A percentile compares a stretch with the other conserved stretches of the same genome.
Conservation (phyloP, 2,888 invertebrate genomes). For the Agonopterix subpropinquella region DNA sequence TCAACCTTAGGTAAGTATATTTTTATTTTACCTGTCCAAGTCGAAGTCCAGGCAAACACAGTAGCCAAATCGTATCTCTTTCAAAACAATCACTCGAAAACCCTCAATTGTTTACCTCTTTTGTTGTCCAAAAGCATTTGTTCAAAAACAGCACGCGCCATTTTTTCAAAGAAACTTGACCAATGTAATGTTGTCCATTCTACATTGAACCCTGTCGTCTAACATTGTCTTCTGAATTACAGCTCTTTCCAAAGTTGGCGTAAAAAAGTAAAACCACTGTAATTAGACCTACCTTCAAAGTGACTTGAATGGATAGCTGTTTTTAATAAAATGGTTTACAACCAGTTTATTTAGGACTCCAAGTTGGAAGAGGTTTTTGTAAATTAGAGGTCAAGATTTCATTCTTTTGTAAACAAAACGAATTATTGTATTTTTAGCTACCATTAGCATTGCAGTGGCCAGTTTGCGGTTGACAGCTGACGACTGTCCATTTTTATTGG, state of each 20-base stretch:
- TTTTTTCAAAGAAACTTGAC: slow-evolving; percentile 13
- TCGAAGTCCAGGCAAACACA: slow-evolving; percentile 9
- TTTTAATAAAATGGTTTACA: background rate
- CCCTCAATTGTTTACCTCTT: slow-evolving; percentile 13
- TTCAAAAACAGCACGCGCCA: slow-evolving; percentile 17
- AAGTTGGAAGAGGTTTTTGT: background rate
- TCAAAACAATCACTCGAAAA: slow-evolving; percentile 32
- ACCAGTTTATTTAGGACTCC: background rate
- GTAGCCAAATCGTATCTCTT: slow-evolving; percentile 30
- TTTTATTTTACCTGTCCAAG: background rate
- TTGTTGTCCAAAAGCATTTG: background rate
- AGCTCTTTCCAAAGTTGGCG: background rate
- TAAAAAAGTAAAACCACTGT: background rate
- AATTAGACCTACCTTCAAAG: background rate
- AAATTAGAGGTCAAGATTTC: background rate
- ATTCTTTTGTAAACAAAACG: background rate
- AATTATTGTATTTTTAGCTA: slow-evolving; percentile 7
- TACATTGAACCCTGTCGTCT: background rate
- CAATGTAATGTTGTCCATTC: background rate
- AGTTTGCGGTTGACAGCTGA: slow-evolving; percentile 62
- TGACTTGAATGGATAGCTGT: background rate
- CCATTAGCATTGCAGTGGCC: slow-evolving; percentile 34
- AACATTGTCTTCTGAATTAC: background rate
- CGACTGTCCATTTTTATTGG: slow-evolving; percentile 25
- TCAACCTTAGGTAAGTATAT: too few species aligned